A percentile compares a stretch with the other conserved stretches of the same genome.
These are phyloP conservation scores for Odontesthes bonariensis DNA, from an alignment of 2,113 vertebrate species.

Conservation along the genomic window DNA sequence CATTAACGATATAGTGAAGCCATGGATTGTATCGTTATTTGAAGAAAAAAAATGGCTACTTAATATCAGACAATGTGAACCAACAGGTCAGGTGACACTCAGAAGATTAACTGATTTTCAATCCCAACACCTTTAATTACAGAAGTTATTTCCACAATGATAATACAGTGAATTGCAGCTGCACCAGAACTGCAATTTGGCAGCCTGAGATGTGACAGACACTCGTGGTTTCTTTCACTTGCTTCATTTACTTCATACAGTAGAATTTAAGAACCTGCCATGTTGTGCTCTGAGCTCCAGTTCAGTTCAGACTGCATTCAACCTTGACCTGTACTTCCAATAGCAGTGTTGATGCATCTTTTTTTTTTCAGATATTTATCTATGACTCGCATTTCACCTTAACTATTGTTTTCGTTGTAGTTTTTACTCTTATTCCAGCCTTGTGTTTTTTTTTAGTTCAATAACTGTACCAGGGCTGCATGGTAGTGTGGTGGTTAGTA, in stretches of 20 bases:
- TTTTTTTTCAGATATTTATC: too few species aligned
- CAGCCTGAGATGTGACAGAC: not conserved
- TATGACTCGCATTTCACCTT: too few species aligned
- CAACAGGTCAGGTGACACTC: conserved; percentile 9
- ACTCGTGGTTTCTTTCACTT: not conserved
- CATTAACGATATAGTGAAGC: conserved; percentile 34
- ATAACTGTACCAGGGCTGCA: too few species aligned
- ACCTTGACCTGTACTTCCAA: not conserved
- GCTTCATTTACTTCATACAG: not conserved
- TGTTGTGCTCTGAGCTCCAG: not conserved
- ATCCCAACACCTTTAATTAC: conserved; percentile 1
- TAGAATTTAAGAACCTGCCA: too few species aligned
- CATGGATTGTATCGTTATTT: conserved; percentile 27
- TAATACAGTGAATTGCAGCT: not conserved
- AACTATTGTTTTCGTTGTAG: too few species aligned
- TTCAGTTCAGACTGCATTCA: not conserved
- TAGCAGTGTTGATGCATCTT: too few species aligned
- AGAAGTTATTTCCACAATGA: not conserved
- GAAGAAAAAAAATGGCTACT: not conserved
- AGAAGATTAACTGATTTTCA: not conserved
- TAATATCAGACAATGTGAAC: conserved; percentile 35
- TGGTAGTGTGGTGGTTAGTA: too few species aligned
- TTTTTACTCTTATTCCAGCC: too few species aligned
- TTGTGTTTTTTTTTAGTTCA: too few species aligned
- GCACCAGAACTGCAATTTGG: not conserved